Conservation (phyloP, 2,797 vertebrate species). For the Myoxocephalus aenaeus region DNA sequence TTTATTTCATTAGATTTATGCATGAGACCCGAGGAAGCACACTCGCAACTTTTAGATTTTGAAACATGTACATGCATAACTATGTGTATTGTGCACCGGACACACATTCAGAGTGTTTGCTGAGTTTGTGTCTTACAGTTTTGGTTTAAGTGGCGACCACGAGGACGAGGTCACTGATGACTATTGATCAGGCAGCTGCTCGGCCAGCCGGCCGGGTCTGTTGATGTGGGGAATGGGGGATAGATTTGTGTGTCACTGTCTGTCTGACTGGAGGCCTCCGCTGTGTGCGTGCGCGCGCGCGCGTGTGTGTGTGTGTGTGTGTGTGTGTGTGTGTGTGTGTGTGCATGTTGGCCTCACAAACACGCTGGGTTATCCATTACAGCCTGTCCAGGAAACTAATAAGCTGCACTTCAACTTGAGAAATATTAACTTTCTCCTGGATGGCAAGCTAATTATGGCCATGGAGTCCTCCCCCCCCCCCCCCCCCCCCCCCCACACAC, state of each 20-base stretch:
- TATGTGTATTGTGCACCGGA: background rate
- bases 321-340: slow-evolving; percentile 26
- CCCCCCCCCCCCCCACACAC: background rate
- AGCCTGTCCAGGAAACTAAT: slow-evolving; percentile 81
- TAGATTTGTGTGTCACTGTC: slow-evolving; percentile 83
- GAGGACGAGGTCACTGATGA: slow-evolving; percentile 83
- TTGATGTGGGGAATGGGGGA: slow-evolving; percentile 73
- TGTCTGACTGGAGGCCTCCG: slow-evolving; percentile 73
- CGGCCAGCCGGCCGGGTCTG: slow-evolving; percentile 67
- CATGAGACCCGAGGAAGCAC: background rate
- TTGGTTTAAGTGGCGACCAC: slow-evolving; percentile 70
- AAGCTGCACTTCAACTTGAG: slow-evolving; percentile 76
- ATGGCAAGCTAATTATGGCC: slow-evolving; percentile 78
- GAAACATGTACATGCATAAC: background rate
- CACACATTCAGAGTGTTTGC: slow-evolving; percentile 41
- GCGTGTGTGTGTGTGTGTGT: slow-evolving; percentile 6
- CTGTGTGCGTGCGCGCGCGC: slow-evolving; percentile 11
- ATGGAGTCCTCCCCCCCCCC: too few relatives aligned
- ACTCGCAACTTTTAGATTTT: background rate
- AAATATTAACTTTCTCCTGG: slow-evolving; percentile 79
- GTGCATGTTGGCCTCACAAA: slow-evolving; percentile 45
- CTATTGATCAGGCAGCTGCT: slow-evolving; percentile 84
- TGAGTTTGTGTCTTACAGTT: slow-evolving; percentile 69
- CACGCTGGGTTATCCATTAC: slow-evolving; percentile 76
- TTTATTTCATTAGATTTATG: slow-evolving; percentile 18